Base-by-base conservation (phyloP, 2,797 vertebrate genomes). In the Jordanella pulchra region DNA sequence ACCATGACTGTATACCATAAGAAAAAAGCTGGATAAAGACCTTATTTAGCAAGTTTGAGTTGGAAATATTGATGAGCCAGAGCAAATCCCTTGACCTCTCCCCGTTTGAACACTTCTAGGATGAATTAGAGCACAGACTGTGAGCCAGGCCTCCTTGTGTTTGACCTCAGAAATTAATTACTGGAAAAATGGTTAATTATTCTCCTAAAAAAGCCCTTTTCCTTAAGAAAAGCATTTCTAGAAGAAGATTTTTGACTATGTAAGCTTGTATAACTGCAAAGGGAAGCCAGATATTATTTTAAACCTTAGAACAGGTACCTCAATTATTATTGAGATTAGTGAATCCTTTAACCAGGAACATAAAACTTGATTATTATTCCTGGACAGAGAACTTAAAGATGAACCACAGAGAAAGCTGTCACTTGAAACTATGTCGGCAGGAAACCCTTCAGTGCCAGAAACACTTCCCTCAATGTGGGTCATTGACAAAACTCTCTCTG, bases 391-490 rank as follows among this genome's bases (percentile, higher is more conserved):
- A 17, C 27, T 25, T 35, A 72, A 18, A 73, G 14, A 63, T 4
- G 2, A 71, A 3, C 63, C 17, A 45, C 42, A 74, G 3, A 53
- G 53, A 53, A 68, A 65, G 53, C 25, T 21, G 56, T 60, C 50
- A 69, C 35, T 53, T 71, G 23, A 69, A 86, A 71, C 67, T 25
- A 65, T 60, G 81, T 86, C 78, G 85, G 84, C 83, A 90, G 88
- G 84, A 91, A 89, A 87, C 71, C 54, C 71, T 81, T 85, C 7
- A 55, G 53, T 72, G 64, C 56, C 50, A 5, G 11, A 64, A 73
- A 75, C 48, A 72, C 73, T 63, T 68, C 67, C 53, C 64, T 42
- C 64, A 32, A 78, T 71, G 60, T 73, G 28, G 50, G 58, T 66
- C 75, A 79, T 14, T 42, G 35, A 18, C 27, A 78, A 72, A 65